Evolutionary conservation across 1,140 invertebrate genomes (phyloP).

Genomic region (Pristionchus pacificus): DNA sequence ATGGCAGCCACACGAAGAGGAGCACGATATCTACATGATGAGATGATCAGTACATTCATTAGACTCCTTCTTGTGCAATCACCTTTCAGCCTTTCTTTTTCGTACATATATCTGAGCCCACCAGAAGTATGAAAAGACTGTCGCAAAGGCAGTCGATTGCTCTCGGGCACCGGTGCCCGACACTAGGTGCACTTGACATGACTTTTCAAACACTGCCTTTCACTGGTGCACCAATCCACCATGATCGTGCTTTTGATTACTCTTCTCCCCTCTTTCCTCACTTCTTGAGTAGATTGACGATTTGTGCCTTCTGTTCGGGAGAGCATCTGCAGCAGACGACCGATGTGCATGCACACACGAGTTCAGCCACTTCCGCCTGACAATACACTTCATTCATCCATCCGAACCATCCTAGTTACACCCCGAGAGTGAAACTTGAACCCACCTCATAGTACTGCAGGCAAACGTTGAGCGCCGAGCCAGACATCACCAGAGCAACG

Average conservation of each 20-base stretch:
- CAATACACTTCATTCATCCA: too few species aligned
- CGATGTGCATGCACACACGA: constrained; percentile 83
- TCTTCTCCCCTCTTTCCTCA: too few species aligned
- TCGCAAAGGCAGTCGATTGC: too few species aligned
- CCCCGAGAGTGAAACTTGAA: too few species aligned
- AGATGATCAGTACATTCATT: not conserved
- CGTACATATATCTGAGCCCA: too few species aligned
- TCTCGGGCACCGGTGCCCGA: too few species aligned
- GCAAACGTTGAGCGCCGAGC: constrained; percentile 65
- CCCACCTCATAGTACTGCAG: constrained; percentile 79
- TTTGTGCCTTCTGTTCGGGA: constrained; percentile 95
- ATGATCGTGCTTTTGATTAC: too few species aligned
- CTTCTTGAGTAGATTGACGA: constrained; percentile 81
- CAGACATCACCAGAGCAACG: constrained; percentile 58
- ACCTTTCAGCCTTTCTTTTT: not conserved
- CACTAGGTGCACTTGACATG: too few species aligned
- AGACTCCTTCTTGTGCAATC: not conserved
- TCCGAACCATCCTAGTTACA: too few species aligned
- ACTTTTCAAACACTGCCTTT: too few species aligned
- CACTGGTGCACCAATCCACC: too few species aligned
- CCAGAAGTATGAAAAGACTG: too few species aligned
- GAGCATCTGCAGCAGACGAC: constrained; percentile 88
- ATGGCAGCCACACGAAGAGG: constrained; percentile 63
- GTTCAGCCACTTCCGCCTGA: constrained; percentile 92
- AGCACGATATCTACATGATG: constrained; percentile 71